Conservation (phyloP, 2,888 invertebrate genomes). For the Leptinotarsa juncta region DNA sequence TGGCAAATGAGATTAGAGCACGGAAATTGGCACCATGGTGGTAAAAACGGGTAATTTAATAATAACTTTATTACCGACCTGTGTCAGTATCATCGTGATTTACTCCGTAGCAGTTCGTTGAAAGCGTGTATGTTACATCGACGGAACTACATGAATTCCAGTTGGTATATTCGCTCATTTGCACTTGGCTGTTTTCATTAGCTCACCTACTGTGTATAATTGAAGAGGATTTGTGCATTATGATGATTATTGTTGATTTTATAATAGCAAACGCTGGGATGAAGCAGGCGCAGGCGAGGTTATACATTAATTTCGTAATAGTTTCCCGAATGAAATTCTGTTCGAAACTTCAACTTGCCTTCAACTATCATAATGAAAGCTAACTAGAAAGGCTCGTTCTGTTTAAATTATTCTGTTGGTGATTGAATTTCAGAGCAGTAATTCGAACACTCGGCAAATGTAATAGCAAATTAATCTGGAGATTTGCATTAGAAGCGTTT, state of each 20-base stretch:
- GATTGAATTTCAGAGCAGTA: no score
- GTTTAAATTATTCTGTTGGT: no score
- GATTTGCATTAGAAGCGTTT: no score
- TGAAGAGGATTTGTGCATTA: slow-evolving; percentile 8
- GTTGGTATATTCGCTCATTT: background rate
- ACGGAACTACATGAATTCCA: slow-evolving; percentile 12
- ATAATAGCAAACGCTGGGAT: background rate
- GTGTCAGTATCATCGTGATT: slow-evolving; percentile 35
- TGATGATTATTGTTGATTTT: slow-evolving; percentile 11
- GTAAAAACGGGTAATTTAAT: slow-evolving; percentile 41
- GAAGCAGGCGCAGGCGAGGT: background rate
- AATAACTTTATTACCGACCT: slow-evolving; percentile 38
- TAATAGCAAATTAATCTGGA: no score
- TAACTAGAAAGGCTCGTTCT: no score
- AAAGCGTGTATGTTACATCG: slow-evolving; percentile 5
- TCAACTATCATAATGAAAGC: background rate
- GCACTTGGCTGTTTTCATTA: slow-evolving; percentile 3
- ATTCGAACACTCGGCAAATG: no score
- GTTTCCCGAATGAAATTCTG: background rate
- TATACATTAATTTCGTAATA: background rate
- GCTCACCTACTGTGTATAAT: background rate
- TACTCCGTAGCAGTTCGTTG: slow-evolving; percentile 18
- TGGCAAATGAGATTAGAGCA: slow-evolving; percentile 22
- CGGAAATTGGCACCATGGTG: slow-evolving; percentile 28
- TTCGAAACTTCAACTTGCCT: background rate